Percentiles rank a stretch among this genome's conserved stretches.
Conservation (phyloP, 1,140 invertebrate genomes). For the Pogonomyrmex barbatus region DNA sequence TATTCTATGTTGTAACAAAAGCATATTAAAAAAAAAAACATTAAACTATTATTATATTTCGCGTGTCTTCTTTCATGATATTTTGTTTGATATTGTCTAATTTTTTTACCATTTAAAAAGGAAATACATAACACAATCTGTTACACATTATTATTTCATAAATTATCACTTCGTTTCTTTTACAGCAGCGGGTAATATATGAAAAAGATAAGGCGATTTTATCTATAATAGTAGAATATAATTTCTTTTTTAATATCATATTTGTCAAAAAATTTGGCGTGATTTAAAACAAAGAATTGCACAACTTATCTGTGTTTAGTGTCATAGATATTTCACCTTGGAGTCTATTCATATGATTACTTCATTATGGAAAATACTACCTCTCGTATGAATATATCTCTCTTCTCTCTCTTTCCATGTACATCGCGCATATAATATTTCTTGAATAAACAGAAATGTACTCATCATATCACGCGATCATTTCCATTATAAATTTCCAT, state of each 20-base stretch:
- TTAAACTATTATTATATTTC: not conserved
- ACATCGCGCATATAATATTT: not conserved
- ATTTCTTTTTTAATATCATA: not conserved
- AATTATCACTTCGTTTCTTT: not conserved
- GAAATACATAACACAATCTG: not conserved
- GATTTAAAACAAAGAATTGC: not conserved
- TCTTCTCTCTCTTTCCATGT: not conserved
- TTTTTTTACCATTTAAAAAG: too few relatives aligned
- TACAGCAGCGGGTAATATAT: not conserved
- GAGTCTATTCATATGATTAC: not conserved
- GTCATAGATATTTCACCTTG: constrained; percentile 13
- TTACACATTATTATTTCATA: not conserved
- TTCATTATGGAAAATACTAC: constrained; percentile 8
- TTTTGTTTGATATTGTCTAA: not conserved
- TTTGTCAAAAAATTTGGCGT: not conserved
- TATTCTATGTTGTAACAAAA: not conserved
- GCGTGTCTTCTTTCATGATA: not conserved
- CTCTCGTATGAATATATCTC: not conserved
- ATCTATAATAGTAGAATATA: not conserved
- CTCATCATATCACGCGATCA: not conserved
- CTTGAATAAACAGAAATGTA: constrained; percentile 1
- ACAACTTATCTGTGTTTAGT: constrained; percentile 7
- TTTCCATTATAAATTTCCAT: not conserved
- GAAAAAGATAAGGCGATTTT: not conserved
- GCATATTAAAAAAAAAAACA: not conserved